Evolutionary conservation across 1,140 invertebrate genomes (phyloP).

Genomic region (Onthophagus taurus): DNA sequence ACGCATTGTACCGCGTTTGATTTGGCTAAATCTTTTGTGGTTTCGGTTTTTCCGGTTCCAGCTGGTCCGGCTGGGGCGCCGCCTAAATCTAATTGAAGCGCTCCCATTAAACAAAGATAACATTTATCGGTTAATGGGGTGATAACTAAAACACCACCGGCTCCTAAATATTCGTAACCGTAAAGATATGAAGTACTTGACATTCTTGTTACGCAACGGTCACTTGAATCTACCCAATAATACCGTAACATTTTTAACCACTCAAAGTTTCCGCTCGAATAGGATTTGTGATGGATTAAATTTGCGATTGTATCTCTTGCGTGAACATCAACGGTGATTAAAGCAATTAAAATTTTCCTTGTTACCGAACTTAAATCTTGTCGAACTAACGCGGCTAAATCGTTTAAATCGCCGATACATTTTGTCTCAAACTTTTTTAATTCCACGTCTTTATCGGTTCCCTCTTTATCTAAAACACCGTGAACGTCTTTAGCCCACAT

Average conservation of each 20-base stretch:
- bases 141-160: conserved; percentile 68
- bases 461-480: conserved; percentile 51
- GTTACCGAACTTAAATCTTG: conserved; percentile 58
- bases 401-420: conserved; percentile 58
- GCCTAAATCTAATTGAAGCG: conserved; percentile 71
- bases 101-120: conserved; percentile 80
- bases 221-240: conserved; percentile 74
- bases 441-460: conserved; percentile 38
- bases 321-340: conserved; percentile 83
- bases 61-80: conserved; percentile 82
- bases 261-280: conserved; percentile 61
- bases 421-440: conserved; percentile 61
- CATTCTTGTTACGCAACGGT: conserved; percentile 69
- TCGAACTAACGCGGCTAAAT: conserved; percentile 66
- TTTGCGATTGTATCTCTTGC: conserved; percentile 70
- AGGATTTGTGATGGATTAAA: conserved; percentile 56
- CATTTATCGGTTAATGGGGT: conserved; percentile 81
- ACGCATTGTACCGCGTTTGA: conserved; percentile 80
- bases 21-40: conserved; percentile 85
- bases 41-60: conserved; percentile 92
- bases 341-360: conserved; percentile 64
- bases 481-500: conserved; percentile 76
- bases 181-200: conserved; percentile 71
- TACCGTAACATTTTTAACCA: conserved; percentile 88
- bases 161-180: conserved; percentile 88